Conservation (phyloP, 2,888 invertebrate genomes). For the Trypoxylon attenuatum region DNA sequence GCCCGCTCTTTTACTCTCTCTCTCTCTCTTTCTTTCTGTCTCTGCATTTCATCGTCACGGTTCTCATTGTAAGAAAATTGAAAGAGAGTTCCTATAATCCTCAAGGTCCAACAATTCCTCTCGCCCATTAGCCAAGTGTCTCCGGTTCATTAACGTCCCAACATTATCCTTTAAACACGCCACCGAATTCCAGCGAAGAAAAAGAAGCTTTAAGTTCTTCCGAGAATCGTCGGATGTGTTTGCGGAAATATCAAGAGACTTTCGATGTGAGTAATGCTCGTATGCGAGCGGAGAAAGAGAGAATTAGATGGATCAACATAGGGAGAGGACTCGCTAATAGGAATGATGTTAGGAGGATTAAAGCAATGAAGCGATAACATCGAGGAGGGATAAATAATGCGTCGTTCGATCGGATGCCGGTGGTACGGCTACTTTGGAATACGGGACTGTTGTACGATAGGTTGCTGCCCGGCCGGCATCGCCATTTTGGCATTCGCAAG, state of each 20-base stretch:
- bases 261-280: too few relatives aligned
- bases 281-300: neutral
- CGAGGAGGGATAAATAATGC: neutral
- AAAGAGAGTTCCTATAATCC: too few relatives aligned
- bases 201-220: too few relatives aligned
- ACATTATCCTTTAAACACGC: neutral
- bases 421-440: conserved; percentile 11
- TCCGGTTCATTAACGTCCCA: too few relatives aligned
- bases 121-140: neutral
- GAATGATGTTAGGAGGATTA: neutral
- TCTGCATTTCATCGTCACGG: too few relatives aligned
- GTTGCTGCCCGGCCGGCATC: conserved; percentile 66
- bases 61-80: too few relatives aligned
- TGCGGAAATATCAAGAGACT: too few relatives aligned
- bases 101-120: too few relatives aligned
- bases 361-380: neutral
- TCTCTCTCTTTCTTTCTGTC: neutral
- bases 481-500: conserved; percentile 73
- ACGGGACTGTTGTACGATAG: conserved; percentile 48
- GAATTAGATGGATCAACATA: too few relatives aligned
- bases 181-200: too few relatives aligned
- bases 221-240: too few relatives aligned
- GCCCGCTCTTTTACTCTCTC: neutral
- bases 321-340: too few relatives aligned
- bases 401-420: neutral